Conservation (phyloP, 2,797 vertebrate genomes). For the Aldrovandia affinis region DNA sequence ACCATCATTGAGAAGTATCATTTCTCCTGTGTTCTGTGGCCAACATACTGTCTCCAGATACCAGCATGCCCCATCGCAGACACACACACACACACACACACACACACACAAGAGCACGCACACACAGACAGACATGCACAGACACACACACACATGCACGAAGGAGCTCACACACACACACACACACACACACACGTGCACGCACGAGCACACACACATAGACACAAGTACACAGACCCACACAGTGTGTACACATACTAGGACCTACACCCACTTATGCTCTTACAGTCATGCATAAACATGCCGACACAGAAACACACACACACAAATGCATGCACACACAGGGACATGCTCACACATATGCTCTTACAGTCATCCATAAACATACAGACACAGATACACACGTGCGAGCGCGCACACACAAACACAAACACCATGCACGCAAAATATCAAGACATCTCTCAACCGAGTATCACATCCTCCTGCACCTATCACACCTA, state of each 20-base stretch:
- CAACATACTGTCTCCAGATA: slow-evolving; percentile 54
- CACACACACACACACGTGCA: background rate
- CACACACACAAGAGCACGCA: background rate
- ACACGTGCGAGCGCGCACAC: background rate
- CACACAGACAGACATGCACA: background rate
- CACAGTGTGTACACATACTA: background rate
- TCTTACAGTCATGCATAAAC: background rate
- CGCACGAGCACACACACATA: background rate
- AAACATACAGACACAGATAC: background rate
- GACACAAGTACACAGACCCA: background rate
- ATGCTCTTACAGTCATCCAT: background rate
- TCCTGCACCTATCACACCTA: background rate
- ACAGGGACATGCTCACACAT: background rate
- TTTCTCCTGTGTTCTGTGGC: slow-evolving; percentile 44
- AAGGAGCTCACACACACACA: background rate
- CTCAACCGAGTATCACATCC: background rate
- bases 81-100: background rate
- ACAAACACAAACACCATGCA: background rate
- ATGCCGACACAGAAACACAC: too few species aligned
- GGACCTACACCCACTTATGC: background rate
- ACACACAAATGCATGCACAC: background rate
- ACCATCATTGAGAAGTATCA: slow-evolving; percentile 42
- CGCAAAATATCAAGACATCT: background rate
- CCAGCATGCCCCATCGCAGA: slow-evolving; percentile 32
- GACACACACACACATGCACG: background rate